Evolutionary conservation across 2,113 vertebrate genomes (phyloP), one percentile per base, ranked within the genome.

Genomic region (Astur gentilis): DNA sequence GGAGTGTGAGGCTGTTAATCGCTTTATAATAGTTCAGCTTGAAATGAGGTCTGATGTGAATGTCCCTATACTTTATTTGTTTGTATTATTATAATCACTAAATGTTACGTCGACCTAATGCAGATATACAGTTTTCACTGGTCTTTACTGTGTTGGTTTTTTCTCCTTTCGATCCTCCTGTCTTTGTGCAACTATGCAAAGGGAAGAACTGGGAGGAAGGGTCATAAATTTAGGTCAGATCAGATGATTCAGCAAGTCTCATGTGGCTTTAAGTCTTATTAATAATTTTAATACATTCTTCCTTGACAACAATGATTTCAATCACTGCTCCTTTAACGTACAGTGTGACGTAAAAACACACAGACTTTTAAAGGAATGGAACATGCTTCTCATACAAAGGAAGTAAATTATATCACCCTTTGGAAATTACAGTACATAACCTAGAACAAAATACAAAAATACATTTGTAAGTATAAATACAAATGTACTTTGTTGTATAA

Each of bases 1-100:
- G 90, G 95, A 96, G 83, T 93, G 90, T 90, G 96, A 97, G 87
- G 91, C 93, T 98, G 96, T 98, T 98, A 98, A 98, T 98, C 75
- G 79, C 95, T 96, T 97, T 97, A 91, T 97, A 98, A 98, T 96
- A 98, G 97, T 98, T 97, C 95, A 91, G 96, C 70, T 95, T 97
- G 96, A 98, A 98, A 98, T 97, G 89, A 98, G 95, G 96, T 82
- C 95, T 97, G 93, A 93, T 97, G 94, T 61, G 95, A 97, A 94
- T 95, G 96, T 91, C 95, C 91, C 96, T 96, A 87, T 31, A 90
- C 72, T 95, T 93, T 94, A 88, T 95, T 96, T 97, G 94, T 95
- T 98, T 98, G 52, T 95, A 86, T 92, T 97, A 76, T 93, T 97
- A 95, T 93, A 97, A 97, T 97, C 93, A 88, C 85, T 88, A 96